Evolutionary conservation across 2,113 vertebrate species (phyloP).

Genomic region (Cricetomys ansorgei): DNA sequence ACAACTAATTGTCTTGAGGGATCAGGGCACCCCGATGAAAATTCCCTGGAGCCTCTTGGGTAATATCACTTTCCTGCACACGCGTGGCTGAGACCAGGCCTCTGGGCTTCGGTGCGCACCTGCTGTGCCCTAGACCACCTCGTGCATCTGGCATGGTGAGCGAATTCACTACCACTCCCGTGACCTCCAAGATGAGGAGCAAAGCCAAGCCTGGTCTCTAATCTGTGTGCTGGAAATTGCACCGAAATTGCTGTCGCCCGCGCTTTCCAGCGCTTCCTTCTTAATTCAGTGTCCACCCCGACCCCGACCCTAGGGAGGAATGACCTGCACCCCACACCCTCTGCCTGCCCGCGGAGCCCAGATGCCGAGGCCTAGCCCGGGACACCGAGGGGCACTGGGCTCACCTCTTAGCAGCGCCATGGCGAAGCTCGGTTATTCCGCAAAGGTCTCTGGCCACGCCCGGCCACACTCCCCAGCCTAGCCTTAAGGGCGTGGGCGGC

Average conservation of each 20-base stretch:
- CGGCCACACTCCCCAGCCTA: rapidly evolving
- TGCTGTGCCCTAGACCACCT: neutral
- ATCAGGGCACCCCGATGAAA: neutral
- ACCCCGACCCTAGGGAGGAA: neutral
- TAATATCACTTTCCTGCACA: no score
- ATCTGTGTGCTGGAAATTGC: neutral
- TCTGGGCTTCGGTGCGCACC: rapidly evolving
- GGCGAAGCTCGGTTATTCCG: rapidly evolving
- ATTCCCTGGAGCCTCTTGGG: neutral
- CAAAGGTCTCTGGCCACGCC: rapidly evolving
- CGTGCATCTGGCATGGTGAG: rapidly evolving
- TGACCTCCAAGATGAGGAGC: conserved; percentile 17
- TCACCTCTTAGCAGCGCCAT: conserved; percentile 87
- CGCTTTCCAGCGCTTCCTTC: neutral
- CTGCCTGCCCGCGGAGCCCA: neutral
- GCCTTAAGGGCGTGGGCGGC: rapidly evolving
- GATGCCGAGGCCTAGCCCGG: neutral
- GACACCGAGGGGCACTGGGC: neutral
- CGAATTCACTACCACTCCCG: neutral
- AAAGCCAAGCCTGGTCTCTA: neutral
- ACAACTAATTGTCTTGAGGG: neutral
- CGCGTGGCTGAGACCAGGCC: neutral
- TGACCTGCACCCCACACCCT: neutral
- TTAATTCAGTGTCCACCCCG: neutral
- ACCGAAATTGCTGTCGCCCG: neutral